phyloP scores from a whole-genome alignment of 2,797 vertebrate genomes.

The Liparis tanakae region DNA sequence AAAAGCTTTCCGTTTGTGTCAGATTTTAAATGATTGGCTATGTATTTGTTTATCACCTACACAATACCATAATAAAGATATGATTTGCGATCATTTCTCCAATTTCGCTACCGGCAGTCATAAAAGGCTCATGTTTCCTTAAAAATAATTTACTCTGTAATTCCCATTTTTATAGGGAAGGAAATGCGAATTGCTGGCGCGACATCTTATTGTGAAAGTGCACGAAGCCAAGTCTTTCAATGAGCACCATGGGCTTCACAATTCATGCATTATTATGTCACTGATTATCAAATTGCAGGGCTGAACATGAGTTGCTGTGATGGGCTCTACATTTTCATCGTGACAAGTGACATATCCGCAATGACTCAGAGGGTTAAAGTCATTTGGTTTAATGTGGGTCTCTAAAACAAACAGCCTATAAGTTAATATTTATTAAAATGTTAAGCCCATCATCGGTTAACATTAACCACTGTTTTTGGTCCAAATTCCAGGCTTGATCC shows the following conservation, averaged over 20 bases:
- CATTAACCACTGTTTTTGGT: neutral
- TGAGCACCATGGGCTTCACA: conserved; percentile 21
- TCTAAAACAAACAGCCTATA: conserved; percentile 22
- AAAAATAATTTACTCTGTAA: conserved; percentile 20
- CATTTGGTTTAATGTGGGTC: conserved; percentile 18
- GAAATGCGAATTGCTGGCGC: conserved; percentile 15
- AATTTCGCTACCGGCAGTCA: conserved; percentile 22
- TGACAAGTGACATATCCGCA: conserved; percentile 11
- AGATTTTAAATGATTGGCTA: neutral
- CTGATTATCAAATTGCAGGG: conserved; percentile 1
- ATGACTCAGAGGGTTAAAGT: neutral
- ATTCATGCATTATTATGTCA: conserved; percentile 46
- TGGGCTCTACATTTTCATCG: conserved; percentile 15
- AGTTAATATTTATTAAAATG: conserved; percentile 23
- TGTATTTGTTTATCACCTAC: conserved; percentile 19
- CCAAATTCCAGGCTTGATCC: conserved; percentile 17
- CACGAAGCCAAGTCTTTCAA: conserved; percentile 29
- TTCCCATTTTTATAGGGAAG: conserved; percentile 28
- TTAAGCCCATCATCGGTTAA: conserved; percentile 13
- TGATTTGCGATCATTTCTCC: conserved; percentile 31
- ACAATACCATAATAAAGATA: conserved; percentile 5
- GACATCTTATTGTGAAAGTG: conserved; percentile 18
- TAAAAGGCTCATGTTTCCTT: conserved; percentile 39
- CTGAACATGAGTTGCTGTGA: conserved; percentile 19
- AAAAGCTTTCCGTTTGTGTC: neutral